A percentile compares a stretch with the other conserved stretches of the same genome.
Evolutionary conservation across 2,113 vertebrate species (phyloP).

Genomic region (Guaruba guarouba): DNA sequence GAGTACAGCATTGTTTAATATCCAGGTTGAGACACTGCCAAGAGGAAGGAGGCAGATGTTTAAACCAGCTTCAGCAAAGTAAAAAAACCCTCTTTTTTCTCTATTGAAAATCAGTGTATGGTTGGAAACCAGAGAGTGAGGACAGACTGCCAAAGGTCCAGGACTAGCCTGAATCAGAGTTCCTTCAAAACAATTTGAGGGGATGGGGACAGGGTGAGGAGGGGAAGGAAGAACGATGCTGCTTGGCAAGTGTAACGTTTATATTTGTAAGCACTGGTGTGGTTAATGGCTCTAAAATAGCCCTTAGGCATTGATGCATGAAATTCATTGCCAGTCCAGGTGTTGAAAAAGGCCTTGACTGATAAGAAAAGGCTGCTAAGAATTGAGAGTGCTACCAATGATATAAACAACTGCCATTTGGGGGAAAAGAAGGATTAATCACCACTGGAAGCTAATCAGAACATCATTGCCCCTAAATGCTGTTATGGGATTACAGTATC

Average conservation of each 20-base stretch:
- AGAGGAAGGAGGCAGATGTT: not conserved
- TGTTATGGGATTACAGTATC: conserved; percentile 2
- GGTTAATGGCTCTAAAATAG: conserved; percentile 41
- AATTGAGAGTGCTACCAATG: not conserved
- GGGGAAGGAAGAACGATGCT: not conserved
- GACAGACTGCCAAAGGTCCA: not conserved
- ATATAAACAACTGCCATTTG: conserved; percentile 53
- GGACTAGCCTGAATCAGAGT: not conserved
- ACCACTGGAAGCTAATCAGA: conserved; percentile 27
- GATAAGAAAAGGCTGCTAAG: conserved; percentile 50
- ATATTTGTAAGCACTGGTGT: not conserved
- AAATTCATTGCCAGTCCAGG: conserved; percentile 58
- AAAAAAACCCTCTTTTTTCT: not conserved
- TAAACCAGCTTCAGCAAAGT: not conserved
- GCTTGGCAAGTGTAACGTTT: not conserved
- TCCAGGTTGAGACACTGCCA: not conserved
- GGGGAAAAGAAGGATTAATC: not conserved
- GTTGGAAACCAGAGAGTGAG: not conserved
- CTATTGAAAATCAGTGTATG: not conserved
- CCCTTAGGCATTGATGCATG: conserved; percentile 37
- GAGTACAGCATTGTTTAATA: conserved; percentile 14
- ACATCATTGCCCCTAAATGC: not conserved
- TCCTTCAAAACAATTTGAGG: not conserved
- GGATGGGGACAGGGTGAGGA: not conserved
- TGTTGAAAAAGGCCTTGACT: conserved; percentile 47